Conservation (phyloP, 2,888 invertebrate genomes). For the Cephus pulcher region DNA sequence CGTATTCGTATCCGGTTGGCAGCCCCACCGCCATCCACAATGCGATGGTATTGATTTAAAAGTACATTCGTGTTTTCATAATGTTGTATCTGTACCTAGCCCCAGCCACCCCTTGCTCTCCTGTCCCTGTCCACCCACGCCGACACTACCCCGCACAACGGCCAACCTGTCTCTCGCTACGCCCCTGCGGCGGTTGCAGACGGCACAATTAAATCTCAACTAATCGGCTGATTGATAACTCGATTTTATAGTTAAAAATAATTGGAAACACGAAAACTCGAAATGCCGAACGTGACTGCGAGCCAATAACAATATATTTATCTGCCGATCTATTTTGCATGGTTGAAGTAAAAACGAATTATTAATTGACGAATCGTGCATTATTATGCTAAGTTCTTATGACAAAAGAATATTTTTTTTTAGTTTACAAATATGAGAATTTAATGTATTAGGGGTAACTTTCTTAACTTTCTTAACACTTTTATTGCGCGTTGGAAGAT, state of each 20-base stretch:
- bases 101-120: slow-evolving; percentile 45
- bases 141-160: background rate
- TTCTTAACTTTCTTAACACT: background rate
- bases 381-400: no score
- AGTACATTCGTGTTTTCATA: slow-evolving; percentile 68
- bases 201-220: slow-evolving; percentile 57
- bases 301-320: background rate
- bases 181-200: slow-evolving; percentile 27
- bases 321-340: background rate
- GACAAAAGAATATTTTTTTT: background rate
- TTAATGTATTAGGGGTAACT: background rate
- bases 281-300: background rate
- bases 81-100: slow-evolving; percentile 66
- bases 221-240: slow-evolving; percentile 54
- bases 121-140: slow-evolving; percentile 36
- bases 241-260: slow-evolving; percentile 52
- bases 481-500: background rate
- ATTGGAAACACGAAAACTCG: slow-evolving; percentile 36
- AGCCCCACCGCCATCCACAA: slow-evolving; percentile 61
- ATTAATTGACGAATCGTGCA: no score
- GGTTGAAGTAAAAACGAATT: background rate
- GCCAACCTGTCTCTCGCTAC: background rate
- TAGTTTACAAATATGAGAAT: background rate
- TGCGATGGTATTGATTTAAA: slow-evolving; percentile 68
- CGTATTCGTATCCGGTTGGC: slow-evolving; percentile 50